Base-by-base conservation (phyloP, 2,888 invertebrate species). In the Itoplectis maculator region DNA sequence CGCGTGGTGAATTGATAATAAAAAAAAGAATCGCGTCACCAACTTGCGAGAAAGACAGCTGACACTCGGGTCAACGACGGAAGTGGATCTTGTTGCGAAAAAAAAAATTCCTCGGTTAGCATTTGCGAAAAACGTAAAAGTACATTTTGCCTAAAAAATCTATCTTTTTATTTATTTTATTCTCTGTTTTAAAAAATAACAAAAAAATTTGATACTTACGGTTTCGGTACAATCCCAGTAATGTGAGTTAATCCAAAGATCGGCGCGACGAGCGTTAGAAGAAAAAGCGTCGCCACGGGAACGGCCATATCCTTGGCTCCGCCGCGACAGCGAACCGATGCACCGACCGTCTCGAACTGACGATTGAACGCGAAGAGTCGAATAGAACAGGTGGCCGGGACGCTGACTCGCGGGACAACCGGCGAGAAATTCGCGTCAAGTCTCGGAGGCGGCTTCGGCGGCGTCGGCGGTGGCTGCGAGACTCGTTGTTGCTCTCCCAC, bases 401-500 rank as follows among this genome's bases (percentile, higher is more conserved):
- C 65, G 40, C 29, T 18, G 29, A 37, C 15, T 1, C 59, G 37
- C 37, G 59, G 37, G 0, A 59, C 37, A 59, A 59, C 37, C 61
- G 69, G 74, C 63, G 70, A 79, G 84, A 89, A 90, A 91, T 90
- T 90, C 87, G 77, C 86, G 87, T 87, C 86, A 88, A 88, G 83
- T 20, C 87, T n/a, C n/a, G n/a, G n/a, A n/a, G n/a, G n/a, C n/a
- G n/a, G n/a, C n/a, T n/a, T n/a, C 89, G 88, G 84, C 88, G 87
- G 87, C 88, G 42, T 70, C n/a, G 11, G 47, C n/a, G 59, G 35
- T n/a, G 35, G 9, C n/a, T 37, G 49, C 35, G 29, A n/a, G n/a
- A 80, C 79, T 70, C 79, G 70, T 70, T 75, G 65, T 87, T 83
- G 85, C 90, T 91, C 90, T 91, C 91, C 91, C 91, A 91, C 91